Base-by-base conservation (phyloP, 2,888 invertebrate species). In the Acanthosepion lycidas region DNA sequence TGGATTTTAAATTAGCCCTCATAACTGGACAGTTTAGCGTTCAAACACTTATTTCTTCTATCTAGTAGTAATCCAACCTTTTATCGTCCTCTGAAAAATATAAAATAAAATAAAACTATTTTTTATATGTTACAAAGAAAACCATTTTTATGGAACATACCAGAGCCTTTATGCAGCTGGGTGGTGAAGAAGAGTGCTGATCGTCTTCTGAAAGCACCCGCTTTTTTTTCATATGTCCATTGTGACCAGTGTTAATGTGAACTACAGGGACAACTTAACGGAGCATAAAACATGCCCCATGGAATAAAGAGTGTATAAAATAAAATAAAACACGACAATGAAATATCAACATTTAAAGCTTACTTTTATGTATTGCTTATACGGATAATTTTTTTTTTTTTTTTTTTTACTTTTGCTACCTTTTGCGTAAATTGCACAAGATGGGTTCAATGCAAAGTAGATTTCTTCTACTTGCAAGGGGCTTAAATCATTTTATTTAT, bases 91-190 rank as follows among this genome's bases (percentile, higher is more conserved):
- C 8, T 59, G 23, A 5, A 59, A 23, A 33, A 78, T 3, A 78
- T 0, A n/a, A 78, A n/a, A 78, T 12, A 78, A 78, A 12, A 78
- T n/a, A 12, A n/a, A 78, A 18, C n/a, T 33, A 78, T 78, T 78
- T 78, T 78, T 78, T n/a, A 78, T 33, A 33, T 78, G 78, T 78
- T 78, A n/a, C 78, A n/a, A 12, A 33, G n/a, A 78, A 78, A 78
- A 78, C 78, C n/a, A 78, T 78, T 78, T 78, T n/a, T 78, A n/a
- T 78, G n/a, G n/a, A 78, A 78, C n/a, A 78, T 78, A 78, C 78
- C n/a, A 59, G 59, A 6, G 59, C 23, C n/a, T 78, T 78, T 78
- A 78, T 78, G 78, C n/a, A 33, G 15, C 15, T n/a, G n/a, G 78
- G 78, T n/a, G n/a, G 20, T 23, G 23, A n/a, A 4, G 78, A 15